Percentiles rank a stretch among this genome's conserved stretches.
These are phyloP conservation scores for Ageneiosus marmoratus DNA, from an alignment of 2,113 vertebrate genomes.

Conservation along the genomic window DNA sequence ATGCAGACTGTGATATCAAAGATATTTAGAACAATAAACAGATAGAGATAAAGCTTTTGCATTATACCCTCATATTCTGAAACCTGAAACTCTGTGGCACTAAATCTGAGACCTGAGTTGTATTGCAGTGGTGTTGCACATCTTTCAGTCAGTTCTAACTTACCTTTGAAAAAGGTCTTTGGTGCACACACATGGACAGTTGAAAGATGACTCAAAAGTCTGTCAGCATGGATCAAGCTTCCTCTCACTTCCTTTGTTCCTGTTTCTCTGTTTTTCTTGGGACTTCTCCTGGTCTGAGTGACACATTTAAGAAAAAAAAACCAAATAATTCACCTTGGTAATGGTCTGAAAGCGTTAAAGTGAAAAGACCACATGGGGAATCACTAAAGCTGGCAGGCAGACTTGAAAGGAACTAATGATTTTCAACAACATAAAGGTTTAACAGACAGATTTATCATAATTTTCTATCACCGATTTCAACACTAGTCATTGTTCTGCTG, in stretches of 20 bases:
- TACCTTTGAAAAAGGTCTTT: conserved; percentile 53
- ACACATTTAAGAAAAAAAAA: conserved; percentile 42
- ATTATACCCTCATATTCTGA: background rate
- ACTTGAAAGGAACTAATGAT: background rate
- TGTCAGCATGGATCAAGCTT: conserved; percentile 64
- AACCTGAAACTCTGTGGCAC: background rate
- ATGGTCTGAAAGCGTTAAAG: background rate
- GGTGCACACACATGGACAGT: conserved; percentile 51
- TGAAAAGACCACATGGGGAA: conserved; percentile 1
- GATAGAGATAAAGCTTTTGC: background rate
- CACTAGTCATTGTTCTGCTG: background rate
- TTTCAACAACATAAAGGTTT: background rate
- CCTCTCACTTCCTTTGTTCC: conserved; percentile 65
- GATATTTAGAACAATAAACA: background rate
- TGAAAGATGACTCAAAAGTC: conserved; percentile 71
- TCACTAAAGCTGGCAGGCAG: background rate
- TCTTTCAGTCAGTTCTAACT: conserved; percentile 44
- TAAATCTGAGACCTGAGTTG: conserved; percentile 33
- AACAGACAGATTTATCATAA: background rate
- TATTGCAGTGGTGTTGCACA: conserved; percentile 31
- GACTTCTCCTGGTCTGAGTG: conserved; percentile 64
- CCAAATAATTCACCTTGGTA: conserved; percentile 29
- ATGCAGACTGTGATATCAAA: background rate
- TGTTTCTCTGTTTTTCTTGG: conserved; percentile 62
- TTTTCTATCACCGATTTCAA: background rate